Conservation (phyloP, 30 jellyfish, hydroid and myxozoan species). For the Nemopilema nomurai region DNA sequence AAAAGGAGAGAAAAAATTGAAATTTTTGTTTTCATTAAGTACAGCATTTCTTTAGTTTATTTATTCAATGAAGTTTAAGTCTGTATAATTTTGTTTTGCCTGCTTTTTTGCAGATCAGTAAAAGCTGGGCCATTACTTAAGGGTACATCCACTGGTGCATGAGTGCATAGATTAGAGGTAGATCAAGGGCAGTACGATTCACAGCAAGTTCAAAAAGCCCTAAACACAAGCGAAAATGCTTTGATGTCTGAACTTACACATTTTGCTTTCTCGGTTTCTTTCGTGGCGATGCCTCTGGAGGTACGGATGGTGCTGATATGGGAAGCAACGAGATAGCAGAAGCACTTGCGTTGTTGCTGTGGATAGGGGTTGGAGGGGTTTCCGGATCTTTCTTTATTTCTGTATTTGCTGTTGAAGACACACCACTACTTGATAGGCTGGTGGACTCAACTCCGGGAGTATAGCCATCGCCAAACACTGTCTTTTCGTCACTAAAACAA, state of each 20-base stretch:
- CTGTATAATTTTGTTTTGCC: no score
- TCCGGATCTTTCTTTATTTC: constrained; percentile 44
- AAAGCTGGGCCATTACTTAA: no score
- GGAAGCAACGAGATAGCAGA: constrained; percentile 1
- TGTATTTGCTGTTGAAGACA: constrained; percentile 22
- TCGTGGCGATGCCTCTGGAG: constrained; percentile 97
- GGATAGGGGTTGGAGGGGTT: constrained; percentile 16
- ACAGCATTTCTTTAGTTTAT: no score
- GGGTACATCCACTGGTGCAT: no score
- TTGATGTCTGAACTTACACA: constrained; percentile 63
- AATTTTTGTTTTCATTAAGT: no score
- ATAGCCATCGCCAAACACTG: constrained; percentile 31
- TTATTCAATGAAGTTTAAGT: no score
- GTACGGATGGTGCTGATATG: constrained; percentile 4
- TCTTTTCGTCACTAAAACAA: constrained; percentile 54
- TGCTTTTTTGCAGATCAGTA: no score
- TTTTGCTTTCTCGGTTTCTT: constrained; percentile 95
- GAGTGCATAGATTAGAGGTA: no score
- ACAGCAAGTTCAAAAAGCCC: not conserved
- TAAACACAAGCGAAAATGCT: not conserved
- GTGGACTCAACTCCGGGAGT: constrained; percentile 33
- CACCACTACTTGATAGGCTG: constrained; percentile 9
- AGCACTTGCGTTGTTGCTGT: not conserved
- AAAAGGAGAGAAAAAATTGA: no score
- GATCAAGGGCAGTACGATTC: not conserved